Percentiles rank a stretch among this genome's conserved stretches.
phyloP scores from a whole-genome alignment of 2,888 invertebrate genomes.

The Nephrotoma guestfalica region DNA sequence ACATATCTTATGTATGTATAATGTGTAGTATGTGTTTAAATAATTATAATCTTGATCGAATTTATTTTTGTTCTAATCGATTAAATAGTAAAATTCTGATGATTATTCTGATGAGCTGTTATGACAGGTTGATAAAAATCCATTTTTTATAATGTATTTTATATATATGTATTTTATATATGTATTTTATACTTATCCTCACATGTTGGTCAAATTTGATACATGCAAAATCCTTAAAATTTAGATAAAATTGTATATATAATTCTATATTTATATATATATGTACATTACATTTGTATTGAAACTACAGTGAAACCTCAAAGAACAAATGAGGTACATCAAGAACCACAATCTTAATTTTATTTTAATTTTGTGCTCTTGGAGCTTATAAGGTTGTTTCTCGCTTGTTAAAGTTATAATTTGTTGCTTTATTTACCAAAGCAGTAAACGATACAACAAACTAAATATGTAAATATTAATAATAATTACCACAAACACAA shows the following conservation, averaged over 20 bases:
- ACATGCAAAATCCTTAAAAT: no score
- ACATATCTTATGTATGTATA: no score
- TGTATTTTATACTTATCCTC: no score
- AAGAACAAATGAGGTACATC: not conserved
- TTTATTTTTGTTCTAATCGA: not conserved
- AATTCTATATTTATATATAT: not conserved
- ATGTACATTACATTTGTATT: not conserved
- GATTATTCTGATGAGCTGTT: not conserved
- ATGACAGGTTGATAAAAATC: not conserved
- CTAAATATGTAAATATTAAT: not conserved
- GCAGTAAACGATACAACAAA: not conserved
- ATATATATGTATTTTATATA: no score
- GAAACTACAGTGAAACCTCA: not conserved
- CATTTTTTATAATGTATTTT: not conserved
- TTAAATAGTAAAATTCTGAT: not conserved
- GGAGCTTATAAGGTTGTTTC: not conserved
- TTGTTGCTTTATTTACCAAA: not conserved
- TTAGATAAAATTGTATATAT: no score
- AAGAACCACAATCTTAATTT: not conserved
- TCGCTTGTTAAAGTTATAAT: not conserved
- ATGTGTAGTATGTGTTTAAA: not conserved
- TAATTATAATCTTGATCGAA: not conserved
- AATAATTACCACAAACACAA: not conserved
- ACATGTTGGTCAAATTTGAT: no score
- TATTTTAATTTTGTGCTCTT: not conserved